Evolutionary conservation across 2,888 invertebrate genomes (phyloP).

Genomic region (Abscondita cerata): DNA sequence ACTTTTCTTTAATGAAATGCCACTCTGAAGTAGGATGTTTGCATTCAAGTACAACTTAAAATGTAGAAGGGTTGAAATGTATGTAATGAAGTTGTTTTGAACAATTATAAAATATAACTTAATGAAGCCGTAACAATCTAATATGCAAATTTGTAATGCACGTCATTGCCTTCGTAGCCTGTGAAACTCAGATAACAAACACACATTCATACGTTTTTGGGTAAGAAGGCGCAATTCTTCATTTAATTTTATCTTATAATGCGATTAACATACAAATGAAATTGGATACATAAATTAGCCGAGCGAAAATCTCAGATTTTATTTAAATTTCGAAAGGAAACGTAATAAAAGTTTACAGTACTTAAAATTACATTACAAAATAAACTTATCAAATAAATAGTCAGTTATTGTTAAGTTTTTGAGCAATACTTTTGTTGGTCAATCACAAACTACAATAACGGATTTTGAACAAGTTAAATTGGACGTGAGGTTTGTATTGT

Average conservation of each 20-base stretch:
- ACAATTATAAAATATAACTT: constrained; percentile 22
- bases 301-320: too few species aligned
- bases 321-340: too few species aligned
- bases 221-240: constrained; percentile 20
- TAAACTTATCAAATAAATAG: constrained; percentile 33
- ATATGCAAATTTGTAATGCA: constrained; percentile 23
- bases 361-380: too few species aligned
- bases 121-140: constrained; percentile 18
- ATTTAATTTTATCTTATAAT: too few species aligned
- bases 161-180: constrained; percentile 18
- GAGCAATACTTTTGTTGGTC: constrained; percentile 27
- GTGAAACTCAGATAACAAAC: constrained; percentile 28
- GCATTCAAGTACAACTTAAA: constrained; percentile 22
- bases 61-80: constrained; percentile 9
- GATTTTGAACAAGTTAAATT: constrained; percentile 33
- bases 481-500: constrained; percentile 30
- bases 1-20: too few species aligned
- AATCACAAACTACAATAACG: constrained; percentile 31
- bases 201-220: constrained; percentile 28
- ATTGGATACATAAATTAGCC: too few species aligned
- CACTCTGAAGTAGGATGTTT: constrained; percentile 26
- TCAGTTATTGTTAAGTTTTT: constrained; percentile 33
- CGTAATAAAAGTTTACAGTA: too few species aligned
- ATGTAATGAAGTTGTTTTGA: not conserved
- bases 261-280: not conserved